Evolutionary conservation across 2,888 invertebrate species (phyloP).

Genomic region (Onchidella celtica): DNA sequence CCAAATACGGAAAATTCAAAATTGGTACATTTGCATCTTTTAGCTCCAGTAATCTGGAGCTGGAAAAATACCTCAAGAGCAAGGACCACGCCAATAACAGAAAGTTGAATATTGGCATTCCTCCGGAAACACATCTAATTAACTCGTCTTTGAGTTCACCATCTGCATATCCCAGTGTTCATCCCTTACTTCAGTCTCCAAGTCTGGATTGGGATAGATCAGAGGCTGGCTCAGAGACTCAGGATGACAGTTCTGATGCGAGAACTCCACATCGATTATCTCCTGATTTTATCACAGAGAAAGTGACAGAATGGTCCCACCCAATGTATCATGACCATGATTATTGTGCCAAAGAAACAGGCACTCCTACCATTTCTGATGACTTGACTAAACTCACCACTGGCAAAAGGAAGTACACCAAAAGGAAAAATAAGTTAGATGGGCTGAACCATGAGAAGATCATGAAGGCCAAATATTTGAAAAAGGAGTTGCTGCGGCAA

Average conservation of each 20-base stretch:
- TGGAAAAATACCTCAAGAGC: constrained; percentile 56
- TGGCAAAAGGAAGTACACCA: constrained; percentile 55
- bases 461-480: constrained; percentile 53
- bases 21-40: constrained; percentile 74
- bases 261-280: constrained; percentile 38
- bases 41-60: constrained; percentile 67
- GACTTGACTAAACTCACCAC: constrained; percentile 20
- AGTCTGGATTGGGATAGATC: constrained; percentile 59
- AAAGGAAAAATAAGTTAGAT: constrained; percentile 48
- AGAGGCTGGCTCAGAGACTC: constrained; percentile 57
- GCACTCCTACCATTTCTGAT: neutral
- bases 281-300: constrained; percentile 36
- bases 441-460: constrained; percentile 47
- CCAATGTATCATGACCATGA: constrained; percentile 71
- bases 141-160: constrained; percentile 47
- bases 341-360: constrained; percentile 61
- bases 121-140: constrained; percentile 35
- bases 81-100: constrained; percentile 26
- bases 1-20: constrained; percentile 69
- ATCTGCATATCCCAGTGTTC: constrained; percentile 46
- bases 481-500: constrained; percentile 50
- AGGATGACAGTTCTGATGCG: constrained; percentile 53
- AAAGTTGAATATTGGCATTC: constrained; percentile 49
- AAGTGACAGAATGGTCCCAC: constrained; percentile 39
- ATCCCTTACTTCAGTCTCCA: constrained; percentile 56